phyloP scores from a whole-genome alignment of 1,140 invertebrate genomes.

The Solen grandis region DNA sequence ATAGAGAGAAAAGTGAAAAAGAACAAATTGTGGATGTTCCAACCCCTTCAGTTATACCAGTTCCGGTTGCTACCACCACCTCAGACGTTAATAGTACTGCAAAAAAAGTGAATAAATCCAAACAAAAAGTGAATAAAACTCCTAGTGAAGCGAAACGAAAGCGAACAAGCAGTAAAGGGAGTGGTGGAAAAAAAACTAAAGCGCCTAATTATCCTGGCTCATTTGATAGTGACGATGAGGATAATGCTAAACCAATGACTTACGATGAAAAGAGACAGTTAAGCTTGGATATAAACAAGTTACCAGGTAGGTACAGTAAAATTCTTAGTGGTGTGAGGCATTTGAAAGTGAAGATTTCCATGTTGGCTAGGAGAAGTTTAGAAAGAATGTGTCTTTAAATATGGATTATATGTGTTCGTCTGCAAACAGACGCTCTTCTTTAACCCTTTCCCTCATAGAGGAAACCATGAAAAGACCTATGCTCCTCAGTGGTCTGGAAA shows the following conservation, averaged over 20 bases:
- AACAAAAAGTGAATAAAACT: slow-evolving; percentile 66
- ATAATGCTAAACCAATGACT: slow-evolving; percentile 99
- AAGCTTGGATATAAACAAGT: slow-evolving; percentile 99
- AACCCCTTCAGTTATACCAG: slow-evolving; percentile 66
- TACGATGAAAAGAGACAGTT: slow-evolving; percentile 99
- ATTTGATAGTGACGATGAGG: slow-evolving; percentile 85
- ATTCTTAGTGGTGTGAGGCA: background rate
- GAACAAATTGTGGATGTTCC: slow-evolving; percentile 63
- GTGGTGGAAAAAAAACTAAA: slow-evolving; percentile 51
- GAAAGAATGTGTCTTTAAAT: background rate
- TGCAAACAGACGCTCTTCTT: background rate
- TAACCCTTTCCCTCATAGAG: too few species aligned
- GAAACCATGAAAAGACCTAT: background rate
- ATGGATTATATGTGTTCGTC: background rate
- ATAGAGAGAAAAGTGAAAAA: slow-evolving; percentile 73
- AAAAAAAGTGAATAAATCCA: slow-evolving; percentile 75
- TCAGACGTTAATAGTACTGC: slow-evolving; percentile 70
- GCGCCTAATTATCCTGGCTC: slow-evolving; percentile 21
- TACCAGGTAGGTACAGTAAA: slow-evolving; percentile 88
- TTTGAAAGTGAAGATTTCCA: background rate
- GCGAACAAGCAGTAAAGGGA: slow-evolving; percentile 63
- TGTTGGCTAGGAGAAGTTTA: background rate
- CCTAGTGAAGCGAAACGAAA: slow-evolving; percentile 64
- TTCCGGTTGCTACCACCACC: slow-evolving; percentile 64
- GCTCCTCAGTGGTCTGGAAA: too few species aligned